phyloP scores from a whole-genome alignment of 2,797 vertebrate species.

The Ceyx erithaca region DNA sequence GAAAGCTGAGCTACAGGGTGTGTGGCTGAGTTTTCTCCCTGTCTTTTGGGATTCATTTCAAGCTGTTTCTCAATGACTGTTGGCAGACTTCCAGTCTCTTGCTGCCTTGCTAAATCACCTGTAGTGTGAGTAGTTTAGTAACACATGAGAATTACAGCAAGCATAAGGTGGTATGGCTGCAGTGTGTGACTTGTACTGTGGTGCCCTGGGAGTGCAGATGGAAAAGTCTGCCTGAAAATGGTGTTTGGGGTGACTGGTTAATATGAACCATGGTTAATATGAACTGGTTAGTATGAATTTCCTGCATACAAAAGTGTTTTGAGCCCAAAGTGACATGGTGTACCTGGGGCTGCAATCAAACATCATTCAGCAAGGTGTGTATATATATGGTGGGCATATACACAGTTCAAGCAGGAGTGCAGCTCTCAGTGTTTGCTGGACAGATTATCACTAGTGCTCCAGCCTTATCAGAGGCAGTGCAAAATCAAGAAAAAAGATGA shows the following conservation, averaged over 20 bases:
- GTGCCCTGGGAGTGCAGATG: not conserved
- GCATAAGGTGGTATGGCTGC: not conserved
- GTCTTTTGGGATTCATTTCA: conserved; percentile 27
- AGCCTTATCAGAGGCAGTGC: not conserved
- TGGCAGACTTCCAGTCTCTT: conserved; percentile 51
- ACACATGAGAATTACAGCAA: not conserved
- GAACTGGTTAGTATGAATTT: not conserved
- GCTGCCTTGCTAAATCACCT: conserved; percentile 51
- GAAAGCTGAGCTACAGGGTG: not conserved
- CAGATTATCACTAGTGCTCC: not conserved
- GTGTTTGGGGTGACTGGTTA: not conserved
- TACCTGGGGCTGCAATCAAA: not conserved
- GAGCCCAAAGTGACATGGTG: rapidly evolving
- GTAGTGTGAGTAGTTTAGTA: conserved; percentile 28
- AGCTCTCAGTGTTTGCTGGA: not conserved
- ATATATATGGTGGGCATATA: not conserved
- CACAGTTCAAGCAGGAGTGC: not conserved
- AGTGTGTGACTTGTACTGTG: not conserved
- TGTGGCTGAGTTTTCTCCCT: not conserved
- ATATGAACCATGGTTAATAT: not conserved
- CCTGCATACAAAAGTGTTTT: not conserved
- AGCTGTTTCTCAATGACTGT: conserved; percentile 51
- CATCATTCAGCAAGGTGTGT: not conserved
- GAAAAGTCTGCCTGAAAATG: not conserved
- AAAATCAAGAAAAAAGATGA: not conserved